Evolutionary conservation across 2,888 invertebrate genomes (phyloP), one percentile per base, ranked within the genome.

Genomic region (Epinotia brunnichana): DNA sequence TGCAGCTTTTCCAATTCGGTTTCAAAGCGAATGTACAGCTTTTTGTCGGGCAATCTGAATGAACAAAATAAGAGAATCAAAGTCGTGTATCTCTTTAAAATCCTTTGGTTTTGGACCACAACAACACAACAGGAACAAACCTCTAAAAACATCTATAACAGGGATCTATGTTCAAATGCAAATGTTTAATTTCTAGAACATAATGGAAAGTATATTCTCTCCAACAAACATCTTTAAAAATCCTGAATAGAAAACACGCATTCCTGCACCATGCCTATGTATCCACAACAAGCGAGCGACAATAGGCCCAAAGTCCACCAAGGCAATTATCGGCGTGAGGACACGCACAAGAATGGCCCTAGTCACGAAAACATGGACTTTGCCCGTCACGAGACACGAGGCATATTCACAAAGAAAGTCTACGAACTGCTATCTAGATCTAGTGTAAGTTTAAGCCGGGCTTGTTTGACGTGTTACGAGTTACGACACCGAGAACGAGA

Each of bases 291-390:
- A 77, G 71, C 70, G 74, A 76, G 77, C 77, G 75, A 89, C 87
- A 88, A 89, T 86, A 73, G 70, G 85, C 77, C 57, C 86, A 78
- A 89, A 90, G 90, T 90, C 86, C 89, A 82, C 72, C 61, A 70
- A 71, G 78, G 78, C 87, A 86, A 89, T 89, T 88, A 85, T 81
- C 73, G 73, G 68, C 64, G 66, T 69, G 72, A 70, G 70, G 67
- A 63, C 63, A 69, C 60, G 64, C 29, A 51, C 67, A 66, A 74
- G 73, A 77, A 74, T 73, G 70, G 69, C 67, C 71, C 64, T 35
- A 15, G 53, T 21, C 73, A 77, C 71, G 71, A 77, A 72, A 79
- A 77, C 76, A 78, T 64, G 79, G 75, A 78, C 79, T 79, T 79
- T 76, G 67, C 11, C 67, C 72, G 35, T 62, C 61, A 72, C 67